Conservation (phyloP, 1,140 invertebrate genomes). For the Scaptomyza graminum region DNA sequence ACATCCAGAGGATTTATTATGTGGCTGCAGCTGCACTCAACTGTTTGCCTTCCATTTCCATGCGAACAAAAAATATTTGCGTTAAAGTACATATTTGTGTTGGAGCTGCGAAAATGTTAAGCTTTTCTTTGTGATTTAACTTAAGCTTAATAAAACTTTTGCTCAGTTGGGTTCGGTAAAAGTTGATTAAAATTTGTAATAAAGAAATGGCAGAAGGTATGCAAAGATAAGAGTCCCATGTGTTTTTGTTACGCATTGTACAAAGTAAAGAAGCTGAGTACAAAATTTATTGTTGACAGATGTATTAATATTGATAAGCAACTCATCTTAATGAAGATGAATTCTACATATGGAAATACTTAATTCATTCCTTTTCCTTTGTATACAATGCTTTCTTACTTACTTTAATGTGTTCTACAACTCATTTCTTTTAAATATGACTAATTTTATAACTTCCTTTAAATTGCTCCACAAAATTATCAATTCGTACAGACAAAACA, state of each 20-base stretch:
- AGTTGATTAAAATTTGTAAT: neutral
- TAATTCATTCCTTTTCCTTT: no score
- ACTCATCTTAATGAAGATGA: no score
- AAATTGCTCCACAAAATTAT: slow-evolving; percentile 38
- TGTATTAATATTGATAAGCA: no score
- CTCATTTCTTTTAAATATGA: no score
- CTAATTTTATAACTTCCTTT: neutral
- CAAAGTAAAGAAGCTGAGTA: neutral
- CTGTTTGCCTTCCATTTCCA: slow-evolving; percentile 36
- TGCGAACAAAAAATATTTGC: neutral
- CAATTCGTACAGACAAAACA: slow-evolving; percentile 32
- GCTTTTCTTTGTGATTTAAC: neutral
- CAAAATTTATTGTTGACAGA: neutral
- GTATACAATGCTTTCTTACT: no score
- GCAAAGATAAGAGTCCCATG: slow-evolving; percentile 2
- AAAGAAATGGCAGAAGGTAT: slow-evolving; percentile 14
- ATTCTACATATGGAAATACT: no score
- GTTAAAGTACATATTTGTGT: neutral
- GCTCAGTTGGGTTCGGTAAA: slow-evolving; percentile 15
- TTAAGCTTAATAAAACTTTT: slow-evolving; percentile 28
- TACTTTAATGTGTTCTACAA: no score
- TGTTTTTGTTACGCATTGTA: neutral
- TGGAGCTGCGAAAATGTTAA: neutral
- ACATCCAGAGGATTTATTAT: slow-evolving; percentile 41
- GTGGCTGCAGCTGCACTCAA: slow-evolving; percentile 18